phyloP scores from a whole-genome alignment of 2,888 invertebrate genomes.

The Seira ritae region DNA sequence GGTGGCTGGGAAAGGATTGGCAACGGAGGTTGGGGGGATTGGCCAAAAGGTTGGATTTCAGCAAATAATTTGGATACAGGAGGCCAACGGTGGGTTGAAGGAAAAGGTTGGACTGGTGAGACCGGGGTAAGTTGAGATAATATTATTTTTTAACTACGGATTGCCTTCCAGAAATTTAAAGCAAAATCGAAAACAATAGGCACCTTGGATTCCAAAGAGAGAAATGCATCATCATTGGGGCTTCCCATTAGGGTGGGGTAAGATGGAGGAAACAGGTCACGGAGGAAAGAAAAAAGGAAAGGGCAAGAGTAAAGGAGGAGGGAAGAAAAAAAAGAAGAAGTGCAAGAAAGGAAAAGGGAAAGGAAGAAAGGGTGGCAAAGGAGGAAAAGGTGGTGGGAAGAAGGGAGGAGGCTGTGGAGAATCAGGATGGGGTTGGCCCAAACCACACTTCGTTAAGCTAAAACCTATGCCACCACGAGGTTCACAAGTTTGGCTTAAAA shows the following conservation, averaged over 20 bases:
- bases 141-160: too few species aligned
- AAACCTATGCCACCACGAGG: slow-evolving; percentile 58
- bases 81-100: slow-evolving; percentile 57
- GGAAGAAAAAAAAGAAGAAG: slow-evolving; percentile 32
- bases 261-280: slow-evolving; percentile 42
- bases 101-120: slow-evolving; percentile 58
- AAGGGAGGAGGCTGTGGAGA: slow-evolving; percentile 39
- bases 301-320: slow-evolving; percentile 25
- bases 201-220: slow-evolving; percentile 55
- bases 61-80: slow-evolving; percentile 46
- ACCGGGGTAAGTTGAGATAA: slow-evolving; percentile 42
- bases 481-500: slow-evolving; percentile 57
- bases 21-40: slow-evolving; percentile 57
- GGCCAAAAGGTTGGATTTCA: slow-evolving; percentile 61
- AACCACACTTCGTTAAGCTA: slow-evolving; percentile 53
- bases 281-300: slow-evolving; percentile 19
- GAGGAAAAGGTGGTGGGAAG: slow-evolving; percentile 26
- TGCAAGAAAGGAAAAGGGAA: background rate
- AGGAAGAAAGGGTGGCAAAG: slow-evolving; percentile 49
- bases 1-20: slow-evolving; percentile 53
- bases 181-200: slow-evolving; percentile 1
- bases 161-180: too few species aligned
- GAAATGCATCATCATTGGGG: slow-evolving; percentile 52
- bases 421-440: slow-evolving; percentile 52
- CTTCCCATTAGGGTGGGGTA: slow-evolving; percentile 50